Base-by-base conservation (phyloP, 2,888 invertebrate genomes). In the Lutraria lutraria region DNA sequence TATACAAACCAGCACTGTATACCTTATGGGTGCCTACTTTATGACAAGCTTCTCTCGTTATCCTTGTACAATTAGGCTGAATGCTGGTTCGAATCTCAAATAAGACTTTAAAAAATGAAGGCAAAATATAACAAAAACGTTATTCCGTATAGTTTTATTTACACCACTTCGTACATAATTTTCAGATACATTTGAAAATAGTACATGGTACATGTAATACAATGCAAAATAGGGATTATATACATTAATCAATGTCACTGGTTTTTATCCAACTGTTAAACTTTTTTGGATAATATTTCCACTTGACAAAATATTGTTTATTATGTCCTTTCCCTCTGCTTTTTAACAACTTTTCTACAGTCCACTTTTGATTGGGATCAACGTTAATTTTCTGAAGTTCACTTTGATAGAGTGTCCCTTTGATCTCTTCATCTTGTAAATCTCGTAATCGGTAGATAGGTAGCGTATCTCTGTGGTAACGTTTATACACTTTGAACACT, bases 241-340 rank as follows among this genome's bases (percentile, higher is more conserved):
- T 56, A 12, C 56, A 56, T 4, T 21, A 56, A 52, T 81, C 6
- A 21, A 81, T 53, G 56, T 60, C 83, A 83, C 60, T 83, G 15
- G 83, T 6, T 56, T 83, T 83, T 0, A 83, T 60, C 83, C 83
- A 83, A 21, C 83, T 56, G 60, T 83, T 60, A 29, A 83, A 83
- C 16, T 29, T 83, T 16, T 29, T 29, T 0, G 83, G 60, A 63
- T 83, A 83, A 34, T 68, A 34, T 63, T 60, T 83, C 63, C 83
- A 63, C 34, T 68, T 60, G 15, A 60, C 68, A 29, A 19, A 83
- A 54, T 88, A 76, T 87, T 93, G 90, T 90, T 90, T 92, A 25
- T 89, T 86, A 29, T 60, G 60, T 83, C 92, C 88, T 56, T 84
- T 88, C 21, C 93, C 92, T 90, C 88, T 89, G 43, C 6, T 34